phyloP scores from a whole-genome alignment of 2,113 vertebrate genomes.

The Spilogale gracilis region DNA sequence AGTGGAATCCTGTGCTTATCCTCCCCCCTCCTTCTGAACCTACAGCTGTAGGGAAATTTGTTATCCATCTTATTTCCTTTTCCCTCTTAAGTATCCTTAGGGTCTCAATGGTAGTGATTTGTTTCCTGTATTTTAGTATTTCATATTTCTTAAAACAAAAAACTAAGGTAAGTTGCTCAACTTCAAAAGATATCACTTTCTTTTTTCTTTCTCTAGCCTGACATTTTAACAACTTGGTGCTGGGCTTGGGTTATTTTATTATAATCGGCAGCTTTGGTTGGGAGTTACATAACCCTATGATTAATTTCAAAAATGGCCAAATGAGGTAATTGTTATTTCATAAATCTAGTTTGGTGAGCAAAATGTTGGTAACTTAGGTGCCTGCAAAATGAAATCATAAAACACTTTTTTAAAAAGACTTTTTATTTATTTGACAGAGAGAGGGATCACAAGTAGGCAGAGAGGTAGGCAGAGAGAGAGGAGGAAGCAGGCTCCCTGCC shows the following conservation, averaged over 20 bases:
- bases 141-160: slow-evolving; percentile 43
- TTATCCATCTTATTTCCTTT: slow-evolving; percentile 36
- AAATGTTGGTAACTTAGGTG: slow-evolving; percentile 44
- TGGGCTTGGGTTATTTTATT: not conserved
- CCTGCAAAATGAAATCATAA: slow-evolving; percentile 26
- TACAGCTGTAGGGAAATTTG: not conserved
- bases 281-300: slow-evolving; percentile 60
- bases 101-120: slow-evolving; percentile 33
- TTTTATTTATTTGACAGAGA: too few species aligned
- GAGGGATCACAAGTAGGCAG: too few species aligned
- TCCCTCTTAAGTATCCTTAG: not conserved
- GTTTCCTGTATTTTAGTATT: slow-evolving; percentile 48
- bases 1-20: not conserved
- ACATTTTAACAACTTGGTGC: not conserved
- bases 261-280: slow-evolving; percentile 17
- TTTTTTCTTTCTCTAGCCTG: not conserved
- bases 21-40: not conserved
- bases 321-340: slow-evolving; percentile 68
- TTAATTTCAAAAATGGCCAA: slow-evolving; percentile 48
- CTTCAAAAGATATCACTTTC: not conserved
- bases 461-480: too few species aligned
- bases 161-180: slow-evolving; percentile 8
- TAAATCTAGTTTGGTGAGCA: slow-evolving; percentile 48
- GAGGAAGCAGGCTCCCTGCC: too few species aligned
- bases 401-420: not conserved